phyloP scores from a whole-genome alignment of 2,797 vertebrate species.

The Mastacembelus armatus region DNA sequence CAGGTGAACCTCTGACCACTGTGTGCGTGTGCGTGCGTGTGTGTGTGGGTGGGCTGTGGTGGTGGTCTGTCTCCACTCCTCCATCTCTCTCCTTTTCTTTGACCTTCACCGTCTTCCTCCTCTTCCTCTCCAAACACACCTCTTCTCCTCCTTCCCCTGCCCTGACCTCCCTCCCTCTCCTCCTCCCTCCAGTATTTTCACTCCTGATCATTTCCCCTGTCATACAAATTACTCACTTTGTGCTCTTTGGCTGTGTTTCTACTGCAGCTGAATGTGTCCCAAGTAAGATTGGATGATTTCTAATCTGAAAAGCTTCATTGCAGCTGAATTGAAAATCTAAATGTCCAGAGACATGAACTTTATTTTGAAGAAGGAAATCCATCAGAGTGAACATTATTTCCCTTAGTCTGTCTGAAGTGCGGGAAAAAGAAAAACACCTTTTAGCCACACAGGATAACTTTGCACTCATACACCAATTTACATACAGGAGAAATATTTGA shows the following conservation, averaged over 20 bases:
- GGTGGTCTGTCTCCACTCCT: slow-evolving; percentile 46
- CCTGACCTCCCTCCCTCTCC: slow-evolving; percentile 21
- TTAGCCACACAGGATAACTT: too few relatives aligned
- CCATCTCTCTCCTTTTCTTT: slow-evolving; percentile 44
- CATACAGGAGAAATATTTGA: too few relatives aligned
- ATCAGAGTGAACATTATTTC: too few relatives aligned
- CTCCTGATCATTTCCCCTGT: slow-evolving; percentile 35
- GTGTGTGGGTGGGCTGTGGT: slow-evolving; percentile 60
- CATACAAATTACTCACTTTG: background rate
- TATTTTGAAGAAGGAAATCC: too few relatives aligned
- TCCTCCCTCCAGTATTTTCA: background rate
- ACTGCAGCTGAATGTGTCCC: background rate
- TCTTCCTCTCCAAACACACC: slow-evolving; percentile 21
- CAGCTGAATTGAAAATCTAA: too few relatives aligned
- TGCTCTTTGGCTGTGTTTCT: background rate
- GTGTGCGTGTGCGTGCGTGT: slow-evolving; percentile 13
- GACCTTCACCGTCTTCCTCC: slow-evolving; percentile 43
- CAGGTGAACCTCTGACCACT: slow-evolving; percentile 73
- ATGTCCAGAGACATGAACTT: too few relatives aligned
- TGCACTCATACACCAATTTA: too few relatives aligned
- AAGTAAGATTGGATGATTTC: too few relatives aligned
- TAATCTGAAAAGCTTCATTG: too few relatives aligned
- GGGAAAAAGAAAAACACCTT: too few relatives aligned
- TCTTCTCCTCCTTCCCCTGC: slow-evolving; percentile 32
- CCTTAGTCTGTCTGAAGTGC: too few relatives aligned